phyloP scores from a whole-genome alignment of 2,888 invertebrate species.

The Cyclophora punctaria region DNA sequence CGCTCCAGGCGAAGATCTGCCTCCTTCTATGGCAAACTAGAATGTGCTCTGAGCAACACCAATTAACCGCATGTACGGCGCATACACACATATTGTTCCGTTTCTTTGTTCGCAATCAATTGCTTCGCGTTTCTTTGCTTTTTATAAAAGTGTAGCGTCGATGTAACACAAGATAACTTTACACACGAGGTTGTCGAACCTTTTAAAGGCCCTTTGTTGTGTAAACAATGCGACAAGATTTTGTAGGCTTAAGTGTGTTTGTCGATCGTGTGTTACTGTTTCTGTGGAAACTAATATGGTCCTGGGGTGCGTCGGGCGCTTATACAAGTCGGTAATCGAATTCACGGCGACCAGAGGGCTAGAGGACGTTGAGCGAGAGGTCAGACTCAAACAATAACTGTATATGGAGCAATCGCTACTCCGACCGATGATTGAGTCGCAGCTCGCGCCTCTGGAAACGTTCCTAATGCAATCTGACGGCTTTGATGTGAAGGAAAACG shows the following conservation, averaged over 20 bases:
- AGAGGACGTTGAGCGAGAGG: slow-evolving; percentile 31
- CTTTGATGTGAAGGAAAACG: slow-evolving; percentile 25
- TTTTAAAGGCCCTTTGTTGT: slow-evolving; percentile 43
- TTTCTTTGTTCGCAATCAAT: slow-evolving; percentile 44
- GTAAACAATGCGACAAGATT: slow-evolving; percentile 45
- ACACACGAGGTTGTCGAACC: slow-evolving; percentile 47
- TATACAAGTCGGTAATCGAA: slow-evolving; percentile 48
- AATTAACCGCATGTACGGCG: slow-evolving; percentile 49
- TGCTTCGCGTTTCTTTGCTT: slow-evolving; percentile 28
- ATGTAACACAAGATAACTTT: slow-evolving; percentile 33
- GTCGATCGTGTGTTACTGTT: slow-evolving; percentile 32
- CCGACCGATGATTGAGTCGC: slow-evolving; percentile 37
- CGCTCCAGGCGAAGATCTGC: slow-evolving; percentile 52
- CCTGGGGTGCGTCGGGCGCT: slow-evolving; percentile 17
- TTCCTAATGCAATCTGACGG: slow-evolving; percentile 35
- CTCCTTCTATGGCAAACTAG: slow-evolving; percentile 65
- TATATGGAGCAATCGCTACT: slow-evolving; percentile 50
- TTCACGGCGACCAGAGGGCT: slow-evolving; percentile 28
- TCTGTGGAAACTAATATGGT: slow-evolving; percentile 21
- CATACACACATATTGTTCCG: slow-evolving; percentile 51
- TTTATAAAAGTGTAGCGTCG: slow-evolving; percentile 29
- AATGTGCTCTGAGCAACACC: slow-evolving; percentile 41
- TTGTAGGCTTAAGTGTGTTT: slow-evolving; percentile 37
- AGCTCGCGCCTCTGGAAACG: slow-evolving; percentile 46
- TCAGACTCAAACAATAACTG: slow-evolving; percentile 46